These are phyloP conservation scores for Drosophila ercepeae DNA, from an alignment of 1,140 invertebrate species.

Conservation along the genomic window DNA sequence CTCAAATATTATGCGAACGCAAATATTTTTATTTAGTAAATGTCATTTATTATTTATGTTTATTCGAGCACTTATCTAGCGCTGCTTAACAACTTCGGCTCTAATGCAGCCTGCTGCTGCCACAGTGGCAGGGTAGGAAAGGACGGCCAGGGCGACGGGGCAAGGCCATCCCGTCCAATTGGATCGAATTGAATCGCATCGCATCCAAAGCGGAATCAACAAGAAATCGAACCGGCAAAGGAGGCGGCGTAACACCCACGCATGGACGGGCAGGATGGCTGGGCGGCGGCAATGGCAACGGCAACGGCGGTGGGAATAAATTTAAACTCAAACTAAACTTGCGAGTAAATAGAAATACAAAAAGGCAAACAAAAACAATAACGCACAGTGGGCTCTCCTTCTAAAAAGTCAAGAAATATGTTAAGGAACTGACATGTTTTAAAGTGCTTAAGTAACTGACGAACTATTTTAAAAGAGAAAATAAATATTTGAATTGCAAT, in stretches of 20 bases:
- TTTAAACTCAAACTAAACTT: slow-evolving; percentile 82
- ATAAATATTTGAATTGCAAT: too few relatives aligned
- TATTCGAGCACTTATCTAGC: slow-evolving; percentile 84
- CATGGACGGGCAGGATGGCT: slow-evolving; percentile 43
- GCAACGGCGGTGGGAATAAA: slow-evolving; percentile 63
- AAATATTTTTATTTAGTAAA: slow-evolving; percentile 84
- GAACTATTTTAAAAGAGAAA: not conserved
- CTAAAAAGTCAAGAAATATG: not conserved
- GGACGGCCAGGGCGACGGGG: slow-evolving; percentile 4
- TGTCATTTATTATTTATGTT: slow-evolving; percentile 84
- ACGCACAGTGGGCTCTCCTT: slow-evolving; percentile 5
- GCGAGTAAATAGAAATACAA: slow-evolving; percentile 81
- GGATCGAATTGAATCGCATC: slow-evolving; percentile 28
- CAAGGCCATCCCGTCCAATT: slow-evolving; percentile 73
- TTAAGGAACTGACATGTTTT: not conserved
- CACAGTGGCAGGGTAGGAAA: not conserved
- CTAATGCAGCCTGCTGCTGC: slow-evolving; percentile 62
- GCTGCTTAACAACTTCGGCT: slow-evolving; percentile 82
- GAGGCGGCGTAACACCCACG: slow-evolving; percentile 43
- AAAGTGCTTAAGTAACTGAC: not conserved
- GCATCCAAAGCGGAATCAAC: slow-evolving; percentile 43
- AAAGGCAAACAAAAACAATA: slow-evolving; percentile 82
- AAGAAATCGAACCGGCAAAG: slow-evolving; percentile 33
- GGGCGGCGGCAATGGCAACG: not conserved
- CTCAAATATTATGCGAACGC: slow-evolving; percentile 84